A percentile compares a stretch with the other conserved stretches of the same genome.
Conservation (phyloP, 2,888 invertebrate species). For the Chelonus formosanus region DNA sequence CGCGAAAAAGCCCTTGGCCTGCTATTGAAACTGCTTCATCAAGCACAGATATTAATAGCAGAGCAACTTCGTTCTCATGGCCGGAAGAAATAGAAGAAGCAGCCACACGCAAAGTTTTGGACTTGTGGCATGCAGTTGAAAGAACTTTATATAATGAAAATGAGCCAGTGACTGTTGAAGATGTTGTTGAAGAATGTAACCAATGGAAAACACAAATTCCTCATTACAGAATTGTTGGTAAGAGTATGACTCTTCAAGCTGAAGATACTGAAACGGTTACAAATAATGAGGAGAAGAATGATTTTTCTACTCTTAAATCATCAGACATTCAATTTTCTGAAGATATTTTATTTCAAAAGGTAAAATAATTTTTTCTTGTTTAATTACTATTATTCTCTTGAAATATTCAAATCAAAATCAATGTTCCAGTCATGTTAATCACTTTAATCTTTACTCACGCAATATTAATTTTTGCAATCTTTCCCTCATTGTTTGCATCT, state of each 20-base stretch:
- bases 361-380: too few relatives aligned
- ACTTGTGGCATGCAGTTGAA: conserved; percentile 56
- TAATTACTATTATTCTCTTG: too few relatives aligned
- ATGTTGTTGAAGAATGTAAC: conserved; percentile 53
- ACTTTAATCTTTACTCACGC: too few relatives aligned
- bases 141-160: conserved; percentile 55
- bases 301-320: conserved; percentile 3
- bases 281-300: conserved; percentile 23
- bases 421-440: too few relatives aligned
- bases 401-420: too few relatives aligned
- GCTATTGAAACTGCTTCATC: conserved; percentile 43
- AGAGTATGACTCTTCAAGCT: conserved; percentile 27
- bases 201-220: conserved; percentile 59
- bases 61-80: conserved; percentile 50
- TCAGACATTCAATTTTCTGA: background rate
- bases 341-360: too few relatives aligned
- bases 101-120: conserved; percentile 50
- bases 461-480: too few relatives aligned
- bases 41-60: conserved; percentile 46
- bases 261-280: conserved; percentile 22
- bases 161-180: conserved; percentile 40
- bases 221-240: conserved; percentile 53
- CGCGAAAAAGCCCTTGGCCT: conserved; percentile 37
- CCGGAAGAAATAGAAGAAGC: conserved; percentile 55
- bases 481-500: too few relatives aligned